A percentile compares a stretch with the other conserved stretches of the same genome.
Conservation (phyloP, 2,888 invertebrate genomes). For the Hecatera dysodea region DNA sequence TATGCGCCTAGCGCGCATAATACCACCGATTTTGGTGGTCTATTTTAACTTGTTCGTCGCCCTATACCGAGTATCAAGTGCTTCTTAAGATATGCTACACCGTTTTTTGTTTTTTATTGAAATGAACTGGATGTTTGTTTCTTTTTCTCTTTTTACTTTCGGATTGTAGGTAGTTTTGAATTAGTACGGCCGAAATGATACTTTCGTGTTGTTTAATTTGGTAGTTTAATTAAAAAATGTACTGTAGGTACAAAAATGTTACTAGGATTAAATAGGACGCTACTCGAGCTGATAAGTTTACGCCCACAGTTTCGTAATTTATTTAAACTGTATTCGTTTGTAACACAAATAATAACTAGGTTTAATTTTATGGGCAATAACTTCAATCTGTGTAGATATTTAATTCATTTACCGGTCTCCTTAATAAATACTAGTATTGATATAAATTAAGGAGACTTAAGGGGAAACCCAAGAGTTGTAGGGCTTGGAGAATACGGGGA, state of each 20-base stretch:
- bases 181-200: background rate
- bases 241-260: background rate
- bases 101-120: slow-evolving; percentile 42
- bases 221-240: background rate
- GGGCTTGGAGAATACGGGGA: too few relatives aligned
- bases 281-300: slow-evolving; percentile 29
- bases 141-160: slow-evolving; percentile 10
- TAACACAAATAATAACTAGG: slow-evolving; percentile 2
- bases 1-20: slow-evolving; percentile 71
- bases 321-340: background rate
- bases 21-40: slow-evolving; percentile 72
- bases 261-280: background rate
- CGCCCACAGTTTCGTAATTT: slow-evolving; percentile 26
- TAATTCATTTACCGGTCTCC: background rate
- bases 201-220: background rate
- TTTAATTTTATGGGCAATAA: background rate
- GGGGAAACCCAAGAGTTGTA: too few relatives aligned
- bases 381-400: background rate
- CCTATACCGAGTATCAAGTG: slow-evolving; percentile 62
- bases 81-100: slow-evolving; percentile 48
- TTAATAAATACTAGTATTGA: background rate
- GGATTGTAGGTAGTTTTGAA: background rate
- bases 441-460: too few relatives aligned
- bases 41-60: slow-evolving; percentile 61
- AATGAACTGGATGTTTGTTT: slow-evolving; percentile 29